Percentiles rank a stretch among this genome's conserved stretches.
These are phyloP conservation scores for Myathropa florea DNA, from an alignment of 2,888 invertebrate species.

Conservation along the genomic window DNA sequence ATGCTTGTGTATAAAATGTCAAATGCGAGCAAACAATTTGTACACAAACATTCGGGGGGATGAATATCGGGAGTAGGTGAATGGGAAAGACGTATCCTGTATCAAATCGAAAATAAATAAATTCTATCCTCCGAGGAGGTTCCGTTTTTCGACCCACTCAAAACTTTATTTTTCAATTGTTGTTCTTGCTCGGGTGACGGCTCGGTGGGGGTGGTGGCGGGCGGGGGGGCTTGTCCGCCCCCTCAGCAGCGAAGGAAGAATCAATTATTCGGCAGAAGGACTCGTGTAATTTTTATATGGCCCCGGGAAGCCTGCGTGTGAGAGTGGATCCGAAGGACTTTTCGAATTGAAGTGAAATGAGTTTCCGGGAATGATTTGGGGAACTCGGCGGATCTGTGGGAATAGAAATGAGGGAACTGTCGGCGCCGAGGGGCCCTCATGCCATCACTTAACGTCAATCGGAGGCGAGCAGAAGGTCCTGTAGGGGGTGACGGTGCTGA, in stretches of 20 bases:
- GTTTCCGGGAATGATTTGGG: neutral
- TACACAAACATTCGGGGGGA: slow-evolving; percentile 48
- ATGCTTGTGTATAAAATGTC: slow-evolving; percentile 62
- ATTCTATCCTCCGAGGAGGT: slow-evolving; percentile 47
- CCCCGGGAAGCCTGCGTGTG: slow-evolving; percentile 43
- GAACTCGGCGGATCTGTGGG: slow-evolving; percentile 13
- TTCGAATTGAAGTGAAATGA: slow-evolving; percentile 32
- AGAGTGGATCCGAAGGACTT: slow-evolving; percentile 28
- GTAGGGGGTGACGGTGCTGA: neutral
- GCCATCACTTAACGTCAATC: neutral
- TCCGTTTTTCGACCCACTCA: slow-evolving; percentile 19
- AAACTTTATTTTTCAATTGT: slow-evolving; percentile 39
- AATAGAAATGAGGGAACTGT: neutral
- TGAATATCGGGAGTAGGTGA: neutral
- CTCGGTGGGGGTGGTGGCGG: neutral
- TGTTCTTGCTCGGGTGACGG: neutral
- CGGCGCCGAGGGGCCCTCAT: too few relatives aligned
- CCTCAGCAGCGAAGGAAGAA: slow-evolving; percentile 28
- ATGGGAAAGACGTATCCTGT: slow-evolving; percentile 56
- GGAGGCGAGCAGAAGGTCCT: neutral
- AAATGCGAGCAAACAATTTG: slow-evolving; percentile 67
- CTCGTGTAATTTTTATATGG: slow-evolving; percentile 66
- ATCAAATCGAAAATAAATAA: slow-evolving; percentile 70
- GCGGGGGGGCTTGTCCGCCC: neutral
- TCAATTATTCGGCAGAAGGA: slow-evolving; percentile 54